These are phyloP conservation scores for Scaptomyza hsui DNA, from an alignment of 1,140 invertebrate species.

Conservation along the genomic window DNA sequence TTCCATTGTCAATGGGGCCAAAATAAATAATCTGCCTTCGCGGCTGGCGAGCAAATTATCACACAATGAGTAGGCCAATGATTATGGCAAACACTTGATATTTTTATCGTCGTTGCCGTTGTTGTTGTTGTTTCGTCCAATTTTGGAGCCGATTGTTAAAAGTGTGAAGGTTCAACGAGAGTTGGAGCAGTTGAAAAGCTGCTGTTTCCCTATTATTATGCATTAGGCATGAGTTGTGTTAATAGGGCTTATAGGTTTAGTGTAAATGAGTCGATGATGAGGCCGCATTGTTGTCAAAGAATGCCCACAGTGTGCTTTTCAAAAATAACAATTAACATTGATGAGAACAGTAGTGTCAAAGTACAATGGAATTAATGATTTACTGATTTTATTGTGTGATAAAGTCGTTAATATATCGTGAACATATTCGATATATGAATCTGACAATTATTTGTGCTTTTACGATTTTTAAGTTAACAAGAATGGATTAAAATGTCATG, in stretches of 20 bases:
- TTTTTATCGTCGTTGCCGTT: neutral
- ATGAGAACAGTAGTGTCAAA: neutral
- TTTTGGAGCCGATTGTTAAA: constrained; percentile 49
- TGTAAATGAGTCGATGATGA: neutral
- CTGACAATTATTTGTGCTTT: no score
- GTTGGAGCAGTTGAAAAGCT: constrained; percentile 11
- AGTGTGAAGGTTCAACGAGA: constrained; percentile 62
- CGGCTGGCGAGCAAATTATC: constrained; percentile 43
- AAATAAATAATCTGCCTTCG: constrained; percentile 61
- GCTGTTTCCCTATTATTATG: constrained; percentile 6
- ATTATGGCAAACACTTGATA: constrained; percentile 30
- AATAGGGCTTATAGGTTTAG: neutral
- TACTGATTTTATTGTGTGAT: neutral
- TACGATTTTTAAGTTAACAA: no score
- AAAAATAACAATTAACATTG: neutral
- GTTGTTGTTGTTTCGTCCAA: neutral
- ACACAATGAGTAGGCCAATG: constrained; percentile 50
- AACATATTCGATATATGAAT: no score
- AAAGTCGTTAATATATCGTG: no score
- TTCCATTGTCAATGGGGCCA: constrained; percentile 45
- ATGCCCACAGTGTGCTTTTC: neutral
- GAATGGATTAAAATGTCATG: no score
- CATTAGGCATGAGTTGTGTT: neutral
- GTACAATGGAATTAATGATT: neutral
- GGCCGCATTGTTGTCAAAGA: no score